Conservation (phyloP, 2,113 vertebrate species). For the Actenoides lindsayi region DNA sequence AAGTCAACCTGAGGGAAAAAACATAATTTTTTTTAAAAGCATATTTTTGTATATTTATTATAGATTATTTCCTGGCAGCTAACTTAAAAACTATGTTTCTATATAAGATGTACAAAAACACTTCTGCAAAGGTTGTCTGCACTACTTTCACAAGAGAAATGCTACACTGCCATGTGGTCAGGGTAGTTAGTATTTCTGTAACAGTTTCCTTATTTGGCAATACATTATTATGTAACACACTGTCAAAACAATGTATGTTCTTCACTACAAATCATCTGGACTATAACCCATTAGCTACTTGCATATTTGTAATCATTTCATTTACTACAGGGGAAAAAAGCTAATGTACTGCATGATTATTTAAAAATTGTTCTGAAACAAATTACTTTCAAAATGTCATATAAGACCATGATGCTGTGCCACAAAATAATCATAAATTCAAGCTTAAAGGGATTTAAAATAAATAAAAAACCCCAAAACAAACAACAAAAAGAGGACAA, state of each 20-base stretch:
- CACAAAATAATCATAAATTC: neutral
- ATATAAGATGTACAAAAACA: neutral
- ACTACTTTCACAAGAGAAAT: neutral
- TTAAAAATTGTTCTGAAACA: neutral
- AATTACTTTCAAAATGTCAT: neutral
- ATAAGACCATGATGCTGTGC: neutral
- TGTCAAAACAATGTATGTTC: neutral
- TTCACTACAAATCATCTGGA: neutral
- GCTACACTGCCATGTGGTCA: neutral
- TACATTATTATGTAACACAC: neutral
- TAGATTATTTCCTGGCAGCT: neutral
- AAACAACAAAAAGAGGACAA: neutral
- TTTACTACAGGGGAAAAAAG: neutral
- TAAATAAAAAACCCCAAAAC: neutral
- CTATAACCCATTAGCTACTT: neutral
- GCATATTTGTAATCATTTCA: neutral
- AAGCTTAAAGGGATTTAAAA: neutral
- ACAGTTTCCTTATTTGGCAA: neutral
- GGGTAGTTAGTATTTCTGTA: neutral
- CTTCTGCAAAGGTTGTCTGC: neutral
- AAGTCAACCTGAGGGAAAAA: slow-evolving; percentile 89
- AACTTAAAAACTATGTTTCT: neutral
- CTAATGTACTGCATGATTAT: neutral
- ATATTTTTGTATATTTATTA: neutral
- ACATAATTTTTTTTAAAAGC: neutral